These are phyloP conservation scores for Rhinatrema bivittatum DNA, from an alignment of 2,797 vertebrate genomes.

Conservation along the genomic window DNA sequence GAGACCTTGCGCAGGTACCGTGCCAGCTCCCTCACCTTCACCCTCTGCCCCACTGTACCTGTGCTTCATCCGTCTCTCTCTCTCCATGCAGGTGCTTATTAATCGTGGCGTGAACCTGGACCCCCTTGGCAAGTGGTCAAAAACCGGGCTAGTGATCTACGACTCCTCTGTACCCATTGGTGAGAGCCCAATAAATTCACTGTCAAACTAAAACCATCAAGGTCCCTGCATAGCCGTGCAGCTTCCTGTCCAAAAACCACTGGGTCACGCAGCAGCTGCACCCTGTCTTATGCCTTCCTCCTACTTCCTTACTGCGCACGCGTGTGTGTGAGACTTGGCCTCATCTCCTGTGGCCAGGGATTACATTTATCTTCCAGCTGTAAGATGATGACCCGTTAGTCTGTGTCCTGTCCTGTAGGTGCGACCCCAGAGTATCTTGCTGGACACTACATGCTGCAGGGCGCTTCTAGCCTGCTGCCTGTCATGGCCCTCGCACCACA, in stretches of 20 bases:
- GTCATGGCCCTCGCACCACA: slow-evolving; percentile 92
- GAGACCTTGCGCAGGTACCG: slow-evolving; percentile 90
- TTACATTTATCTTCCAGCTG: too few relatives aligned
- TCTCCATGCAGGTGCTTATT: slow-evolving; percentile 75
- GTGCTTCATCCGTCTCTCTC: not conserved
- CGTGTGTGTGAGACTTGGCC: not conserved
- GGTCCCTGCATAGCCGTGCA: too few relatives aligned
- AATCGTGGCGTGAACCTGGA: slow-evolving; percentile 95
- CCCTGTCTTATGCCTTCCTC: not conserved
- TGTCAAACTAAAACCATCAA: too few relatives aligned
- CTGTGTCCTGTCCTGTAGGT: slow-evolving; percentile 52
- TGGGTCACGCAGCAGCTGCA: not conserved
- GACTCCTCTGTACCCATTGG: slow-evolving; percentile 93
- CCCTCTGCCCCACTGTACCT: not conserved
- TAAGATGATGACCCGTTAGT: too few relatives aligned
- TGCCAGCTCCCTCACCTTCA: rapidly evolving
- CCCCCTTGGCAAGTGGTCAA: slow-evolving; percentile 94
- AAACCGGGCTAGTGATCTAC: slow-evolving; percentile 89
- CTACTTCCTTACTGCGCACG: too few relatives aligned
- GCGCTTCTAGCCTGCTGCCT: slow-evolving; percentile 89
- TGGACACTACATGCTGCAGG: slow-evolving; percentile 96
- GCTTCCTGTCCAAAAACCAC: rapidly evolving
- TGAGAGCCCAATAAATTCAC: slow-evolving; percentile 30
- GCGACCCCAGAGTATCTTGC: slow-evolving; percentile 94
- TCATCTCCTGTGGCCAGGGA: not conserved